Base-by-base conservation (phyloP, 2,797 vertebrate species). In the Spizella passerina region DNA sequence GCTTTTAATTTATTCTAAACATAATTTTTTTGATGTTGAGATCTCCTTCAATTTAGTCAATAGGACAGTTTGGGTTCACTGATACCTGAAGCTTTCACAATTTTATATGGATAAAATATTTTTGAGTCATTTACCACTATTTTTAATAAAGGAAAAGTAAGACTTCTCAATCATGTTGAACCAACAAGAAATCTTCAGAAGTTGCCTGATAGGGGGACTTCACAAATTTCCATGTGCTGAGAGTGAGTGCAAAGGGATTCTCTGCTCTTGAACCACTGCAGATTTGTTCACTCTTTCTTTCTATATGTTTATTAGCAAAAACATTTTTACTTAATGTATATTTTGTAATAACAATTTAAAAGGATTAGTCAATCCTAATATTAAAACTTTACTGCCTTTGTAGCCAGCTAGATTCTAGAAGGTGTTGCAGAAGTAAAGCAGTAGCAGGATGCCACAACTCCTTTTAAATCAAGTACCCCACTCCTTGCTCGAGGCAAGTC, bases 371-470 rank as follows among this genome's bases (percentile, higher is more conserved):
- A 11, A 29, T 53, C 20, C 34, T 53, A 43, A 60, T 75, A 71
- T 61, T 83, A 86, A 91, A 87, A 60, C 18, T 90, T 73, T 41
- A 77, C 26, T 64, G 80, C 55, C 26, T 73, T 83, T 88, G 49
- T 88, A 61, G 50, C 46, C 70, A 66, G 43, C 43, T 88, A 57
- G 44, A 64, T 75, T 91, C 53, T 65, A n/a, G 75, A 83, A 94
- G 76, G 76, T 93, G 80, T 71, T 86, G 56, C 9, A 70, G 57
- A 96, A 86, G 77, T 29, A 91, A 90, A 91, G 77, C 86, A 87
- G 69, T 50, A 75, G 79, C 72, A 78, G 64, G 79, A 80, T 86
- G 41, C 56, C 80, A 83, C 76, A 73, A 81, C 63, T 70, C 82
- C 65, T 83, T 83, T 81, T 39, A 87, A 73, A 85, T 64, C 38